phyloP scores from a whole-genome alignment of 2,797 vertebrate genomes.

The Anisognathus igniventris region DNA sequence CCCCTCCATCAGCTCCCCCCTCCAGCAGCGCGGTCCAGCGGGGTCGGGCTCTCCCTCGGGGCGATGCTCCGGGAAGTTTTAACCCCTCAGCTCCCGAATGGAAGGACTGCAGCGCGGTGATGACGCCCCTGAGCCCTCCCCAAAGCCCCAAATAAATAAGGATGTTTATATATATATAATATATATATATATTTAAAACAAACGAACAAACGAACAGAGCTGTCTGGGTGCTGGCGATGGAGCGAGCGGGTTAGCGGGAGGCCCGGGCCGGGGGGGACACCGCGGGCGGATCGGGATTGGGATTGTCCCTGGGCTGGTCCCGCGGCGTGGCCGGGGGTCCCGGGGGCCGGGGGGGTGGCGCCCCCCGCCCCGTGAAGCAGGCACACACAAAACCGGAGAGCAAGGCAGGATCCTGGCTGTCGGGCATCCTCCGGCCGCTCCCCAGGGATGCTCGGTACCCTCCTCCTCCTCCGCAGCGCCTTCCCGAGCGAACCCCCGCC shows the following conservation, averaged over 20 bases:
- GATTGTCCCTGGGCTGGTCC: neutral
- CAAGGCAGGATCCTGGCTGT: conserved; percentile 12
- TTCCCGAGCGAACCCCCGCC: neutral
- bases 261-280: neutral
- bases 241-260: conserved; percentile 9
- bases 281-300: neutral
- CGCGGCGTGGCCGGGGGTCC: neutral
- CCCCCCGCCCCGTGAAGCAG: neutral
- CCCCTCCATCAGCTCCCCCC: neutral
- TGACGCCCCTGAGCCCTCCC: fast-evolving
- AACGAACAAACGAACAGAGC: conserved; percentile 24
- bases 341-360: neutral
- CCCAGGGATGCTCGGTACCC: neutral
- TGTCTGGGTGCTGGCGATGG: conserved; percentile 48
- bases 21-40: fast-evolving
- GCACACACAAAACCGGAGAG: conserved; percentile 32
- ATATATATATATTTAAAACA: conserved; percentile 58
- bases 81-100: neutral
- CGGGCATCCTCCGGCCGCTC: neutral
- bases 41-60: neutral
- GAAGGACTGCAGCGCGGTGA: fast-evolving
- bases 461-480: neutral
- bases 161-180: conserved; percentile 37
- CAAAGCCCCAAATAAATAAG: neutral
- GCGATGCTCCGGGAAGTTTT: neutral